Conservation (phyloP, 2,113 vertebrate genomes). For the Regulus satrapa region DNA sequence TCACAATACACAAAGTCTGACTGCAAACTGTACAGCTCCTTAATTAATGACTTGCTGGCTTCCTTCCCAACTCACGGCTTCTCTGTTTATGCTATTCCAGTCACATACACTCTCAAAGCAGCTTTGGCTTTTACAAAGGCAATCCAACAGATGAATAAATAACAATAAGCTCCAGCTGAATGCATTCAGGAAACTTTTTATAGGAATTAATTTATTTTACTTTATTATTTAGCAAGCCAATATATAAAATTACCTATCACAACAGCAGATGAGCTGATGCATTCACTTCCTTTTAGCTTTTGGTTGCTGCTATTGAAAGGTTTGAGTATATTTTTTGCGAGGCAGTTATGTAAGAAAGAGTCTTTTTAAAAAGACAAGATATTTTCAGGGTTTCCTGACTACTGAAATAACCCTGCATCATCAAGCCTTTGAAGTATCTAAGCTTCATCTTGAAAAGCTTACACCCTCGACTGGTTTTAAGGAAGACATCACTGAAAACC, state of each 20-base stretch:
- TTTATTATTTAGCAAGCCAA: slow-evolving; percentile 55
- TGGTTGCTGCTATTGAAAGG: background rate
- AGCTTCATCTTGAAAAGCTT: background rate
- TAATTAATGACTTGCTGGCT: slow-evolving; percentile 33
- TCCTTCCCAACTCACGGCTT: background rate
- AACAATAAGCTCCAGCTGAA: slow-evolving; percentile 43
- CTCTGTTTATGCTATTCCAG: slow-evolving; percentile 27
- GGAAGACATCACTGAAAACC: background rate
- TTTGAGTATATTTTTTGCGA: background rate
- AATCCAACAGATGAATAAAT: slow-evolving; percentile 61
- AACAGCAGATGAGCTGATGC: background rate
- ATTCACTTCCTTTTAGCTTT: slow-evolving; percentile 13
- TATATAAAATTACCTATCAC: slow-evolving; percentile 30
- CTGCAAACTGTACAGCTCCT: slow-evolving; percentile 8
- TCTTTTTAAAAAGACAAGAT: background rate
- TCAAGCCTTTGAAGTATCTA: background rate
- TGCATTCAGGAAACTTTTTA: slow-evolving; percentile 33
- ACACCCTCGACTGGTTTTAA: background rate
- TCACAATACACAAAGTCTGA: background rate
- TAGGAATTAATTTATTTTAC: slow-evolving; percentile 51
- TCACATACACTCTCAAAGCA: background rate
- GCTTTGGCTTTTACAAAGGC: slow-evolving; percentile 41
- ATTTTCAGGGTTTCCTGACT: background rate
- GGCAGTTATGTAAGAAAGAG: background rate
- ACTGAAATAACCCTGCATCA: background rate